Evolutionary conservation across 2,113 vertebrate species (phyloP), one percentile per base, ranked within the genome.

Genomic region (Microtus ochrogaster): DNA sequence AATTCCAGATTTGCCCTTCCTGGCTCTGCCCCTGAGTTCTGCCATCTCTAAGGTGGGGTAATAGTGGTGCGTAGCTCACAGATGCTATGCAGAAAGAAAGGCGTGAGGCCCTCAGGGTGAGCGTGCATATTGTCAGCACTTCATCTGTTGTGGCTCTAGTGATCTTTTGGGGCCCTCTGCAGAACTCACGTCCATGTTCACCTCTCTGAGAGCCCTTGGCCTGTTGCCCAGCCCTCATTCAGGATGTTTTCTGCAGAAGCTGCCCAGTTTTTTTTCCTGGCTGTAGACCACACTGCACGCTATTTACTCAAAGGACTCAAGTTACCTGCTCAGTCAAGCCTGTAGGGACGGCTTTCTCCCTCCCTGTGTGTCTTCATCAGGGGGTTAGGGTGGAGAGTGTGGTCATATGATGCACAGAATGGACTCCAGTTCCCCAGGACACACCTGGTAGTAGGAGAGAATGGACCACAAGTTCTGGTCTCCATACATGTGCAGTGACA

Each of bases 1-100:
- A 73, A 68, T 77, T 90, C 74, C 91, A 63, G 16, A 61, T 82
- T 76, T 90, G 49, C 55, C 30, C 21, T 96, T 72, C 33, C n/a
- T 41, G 21, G 33, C 55, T 49, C 36, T 68, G 13, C 84, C 49
- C 72, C 33, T 88, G 12, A 2, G 28, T 58, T 73, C 87, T 89
- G 72, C 58, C 36, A 5, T 91, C 82, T 70, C 7, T 77, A 47
- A 66, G 79, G n/a, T 68, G 85, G 44, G n/a, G 8, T 72, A 17
- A n/a, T n/a, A 36, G 28, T 39, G 52, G 85, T 33, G 9, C 4
- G 8, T 6, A 52, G 55, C 36, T 93, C 58, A 22, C 44, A 33
- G 58, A 2, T 49, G 26, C 41, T 33, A 4, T 30, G 33, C 77
- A 36, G 9, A 81, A 79, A 24, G 33, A 24, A 4, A 19, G 0